Conservation (phyloP, 1,140 invertebrate species). For the Drosophila repletoides region DNA sequence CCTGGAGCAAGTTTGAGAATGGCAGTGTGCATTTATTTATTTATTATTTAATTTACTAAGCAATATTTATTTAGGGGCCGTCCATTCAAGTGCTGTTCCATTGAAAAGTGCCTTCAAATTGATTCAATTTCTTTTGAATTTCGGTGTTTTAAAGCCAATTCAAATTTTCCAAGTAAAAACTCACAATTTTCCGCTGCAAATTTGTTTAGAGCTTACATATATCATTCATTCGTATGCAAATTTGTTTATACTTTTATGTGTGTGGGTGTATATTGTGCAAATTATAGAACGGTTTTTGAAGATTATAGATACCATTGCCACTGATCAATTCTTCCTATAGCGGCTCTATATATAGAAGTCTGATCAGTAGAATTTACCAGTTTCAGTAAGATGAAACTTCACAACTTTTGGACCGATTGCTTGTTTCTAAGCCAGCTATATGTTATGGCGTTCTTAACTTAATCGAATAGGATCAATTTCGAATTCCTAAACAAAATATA, state of each 20-base stretch:
- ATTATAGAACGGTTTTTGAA: no score
- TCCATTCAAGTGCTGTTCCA: constrained; percentile 20
- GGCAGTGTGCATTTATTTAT: constrained; percentile 30
- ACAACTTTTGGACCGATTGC: no score
- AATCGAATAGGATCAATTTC: no score
- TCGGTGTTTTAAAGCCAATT: neutral
- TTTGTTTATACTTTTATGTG: constrained; percentile 43
- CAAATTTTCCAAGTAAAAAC: constrained; percentile 26
- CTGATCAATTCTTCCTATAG: no score
- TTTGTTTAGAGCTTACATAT: constrained; percentile 34
- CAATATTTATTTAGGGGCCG: constrained; percentile 18
- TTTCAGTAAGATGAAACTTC: no score
- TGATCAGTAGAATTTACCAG: no score
- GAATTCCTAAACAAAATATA: no score
- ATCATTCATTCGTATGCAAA: constrained; percentile 44
- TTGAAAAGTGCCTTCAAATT: constrained; percentile 26
- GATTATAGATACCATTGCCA: no score
- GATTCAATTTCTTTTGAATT: constrained; percentile 26
- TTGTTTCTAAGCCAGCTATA: no score
- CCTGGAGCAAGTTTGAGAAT: constrained; percentile 1
- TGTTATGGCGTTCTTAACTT: no score
- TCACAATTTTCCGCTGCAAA: constrained; percentile 14
- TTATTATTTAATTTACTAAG: constrained; percentile 29
- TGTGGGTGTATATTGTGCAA: no score
- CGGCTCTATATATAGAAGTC: no score